These are phyloP conservation scores for Cosmia trapezina DNA, from an alignment of 2,888 invertebrate genomes.

Conservation along the genomic window DNA sequence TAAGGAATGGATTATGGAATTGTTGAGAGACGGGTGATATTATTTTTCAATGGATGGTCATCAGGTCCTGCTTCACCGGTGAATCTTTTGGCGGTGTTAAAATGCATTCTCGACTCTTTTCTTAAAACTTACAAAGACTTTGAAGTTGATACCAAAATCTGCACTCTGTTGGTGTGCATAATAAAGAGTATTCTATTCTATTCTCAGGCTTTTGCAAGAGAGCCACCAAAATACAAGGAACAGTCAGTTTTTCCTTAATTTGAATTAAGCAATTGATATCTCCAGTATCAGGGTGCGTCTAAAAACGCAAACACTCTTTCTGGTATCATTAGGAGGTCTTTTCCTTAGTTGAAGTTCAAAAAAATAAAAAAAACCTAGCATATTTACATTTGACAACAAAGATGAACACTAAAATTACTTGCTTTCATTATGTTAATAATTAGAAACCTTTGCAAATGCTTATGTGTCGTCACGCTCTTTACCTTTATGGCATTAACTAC, in stretches of 20 bases:
- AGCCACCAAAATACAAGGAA: too few species aligned
- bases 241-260: neutral
- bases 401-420: conserved; percentile 1
- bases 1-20: too few species aligned
- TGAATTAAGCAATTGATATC: neutral
- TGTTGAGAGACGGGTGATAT: too few species aligned
- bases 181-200: too few species aligned
- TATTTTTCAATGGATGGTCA: too few species aligned
- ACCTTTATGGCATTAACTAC: conserved; percentile 13
- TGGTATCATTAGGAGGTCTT: neutral
- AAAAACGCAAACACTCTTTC: neutral
- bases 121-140: too few species aligned
- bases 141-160: neutral
- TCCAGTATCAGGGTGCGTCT: too few species aligned
- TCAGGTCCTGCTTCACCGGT: too few species aligned
- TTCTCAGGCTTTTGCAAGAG: too few species aligned
- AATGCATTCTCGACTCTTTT: too few species aligned
- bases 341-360: neutral
- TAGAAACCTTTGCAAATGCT: conserved; percentile 43
- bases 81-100: too few species aligned
- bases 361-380: neutral
- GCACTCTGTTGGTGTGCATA: too few species aligned
- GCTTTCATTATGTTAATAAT: conserved; percentile 45
- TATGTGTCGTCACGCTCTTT: conserved; percentile 33
- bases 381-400: neutral